Base-by-base conservation (phyloP, 2,113 vertebrate genomes). In the Clarias batrachus region DNA sequence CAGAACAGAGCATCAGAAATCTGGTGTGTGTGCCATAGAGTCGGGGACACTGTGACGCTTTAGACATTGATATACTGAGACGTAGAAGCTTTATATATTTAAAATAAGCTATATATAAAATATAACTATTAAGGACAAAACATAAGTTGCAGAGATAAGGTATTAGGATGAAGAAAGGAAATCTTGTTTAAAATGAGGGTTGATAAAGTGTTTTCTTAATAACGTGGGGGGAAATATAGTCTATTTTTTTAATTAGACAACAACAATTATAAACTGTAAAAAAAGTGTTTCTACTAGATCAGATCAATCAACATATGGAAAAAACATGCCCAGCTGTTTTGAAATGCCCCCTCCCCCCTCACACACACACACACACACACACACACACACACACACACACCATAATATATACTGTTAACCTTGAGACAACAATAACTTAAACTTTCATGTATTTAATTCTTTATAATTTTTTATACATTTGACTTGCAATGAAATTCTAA, bases 331-430 rank as follows among this genome's bases (percentile, higher is more conserved):
- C 6, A 27, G 41, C 41, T 41, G 41, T 41, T 41, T 41, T 41
- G 41, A 41, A 41, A 41, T 41, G 41, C 41, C 41, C 41, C 41
- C 41, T 41, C 41, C 41, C 41, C 48, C 6, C 30, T 12, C 37
- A 48, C 70, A 73, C 30, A 73, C 70, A 73, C 70, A 73, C 70
- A 71, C 68, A 71, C 68, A 71, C 68, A 71, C 68, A 71, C 65
- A 68, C 63, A 65, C 62, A 68, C n/a, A 30, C n/a, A 68, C 11
- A 30, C 13, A 66, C 63, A 66, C 63, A 66, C 63, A 66, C 63
- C 27, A 17, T 17, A 33, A 33, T 33, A 17, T 33, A 41, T 17
- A 73, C 12, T 41, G 5, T 4, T 73, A 23, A 73, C 41, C 8
- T 23, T 41, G 8, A 73, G 10, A 73, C 23, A 11, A 48, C 23